A percentile compares a stretch with the other conserved stretches of the same genome.
Evolutionary conservation across 2,888 invertebrate genomes (phyloP).

Genomic region (Ormyrus nitidulus): DNA sequence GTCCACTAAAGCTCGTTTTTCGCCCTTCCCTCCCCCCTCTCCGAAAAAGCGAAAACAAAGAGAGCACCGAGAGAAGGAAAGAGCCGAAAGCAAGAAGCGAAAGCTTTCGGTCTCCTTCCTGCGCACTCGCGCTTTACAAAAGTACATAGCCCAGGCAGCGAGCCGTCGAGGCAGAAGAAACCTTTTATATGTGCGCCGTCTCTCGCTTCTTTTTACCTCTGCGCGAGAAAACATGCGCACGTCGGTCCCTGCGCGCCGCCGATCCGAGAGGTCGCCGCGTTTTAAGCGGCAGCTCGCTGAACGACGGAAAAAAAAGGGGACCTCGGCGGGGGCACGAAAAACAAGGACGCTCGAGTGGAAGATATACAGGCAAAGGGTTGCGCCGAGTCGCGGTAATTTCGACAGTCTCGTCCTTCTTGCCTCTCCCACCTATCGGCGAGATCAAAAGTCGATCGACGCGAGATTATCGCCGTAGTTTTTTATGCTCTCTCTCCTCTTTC

Average conservation of each 20-base stretch:
- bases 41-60: not conserved
- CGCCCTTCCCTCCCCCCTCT: not conserved
- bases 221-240: not conserved
- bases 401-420: not conserved
- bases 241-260: too few species aligned
- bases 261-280: not conserved
- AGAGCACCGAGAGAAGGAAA: not conserved
- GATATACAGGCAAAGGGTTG: constrained; percentile 11
- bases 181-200: not conserved
- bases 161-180: constrained; percentile 3
- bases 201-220: constrained; percentile 1
- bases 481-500: not conserved
- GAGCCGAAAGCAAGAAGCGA: not conserved
- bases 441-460: constrained; percentile 23
- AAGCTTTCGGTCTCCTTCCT: not conserved
- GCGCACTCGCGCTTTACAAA: not conserved
- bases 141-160: not conserved
- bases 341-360: not conserved
- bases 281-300: too few species aligned
- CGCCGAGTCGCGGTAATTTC: constrained; percentile 1
- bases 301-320: not conserved
- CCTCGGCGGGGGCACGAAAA: not conserved
- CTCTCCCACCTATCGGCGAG: not conserved
- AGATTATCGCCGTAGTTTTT: not conserved
- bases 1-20: not conserved